Percentiles rank a stretch among this genome's conserved stretches.
Evolutionary conservation across 2,888 invertebrate genomes (phyloP).

Genomic region (Prosopocoilus inquinatus): DNA sequence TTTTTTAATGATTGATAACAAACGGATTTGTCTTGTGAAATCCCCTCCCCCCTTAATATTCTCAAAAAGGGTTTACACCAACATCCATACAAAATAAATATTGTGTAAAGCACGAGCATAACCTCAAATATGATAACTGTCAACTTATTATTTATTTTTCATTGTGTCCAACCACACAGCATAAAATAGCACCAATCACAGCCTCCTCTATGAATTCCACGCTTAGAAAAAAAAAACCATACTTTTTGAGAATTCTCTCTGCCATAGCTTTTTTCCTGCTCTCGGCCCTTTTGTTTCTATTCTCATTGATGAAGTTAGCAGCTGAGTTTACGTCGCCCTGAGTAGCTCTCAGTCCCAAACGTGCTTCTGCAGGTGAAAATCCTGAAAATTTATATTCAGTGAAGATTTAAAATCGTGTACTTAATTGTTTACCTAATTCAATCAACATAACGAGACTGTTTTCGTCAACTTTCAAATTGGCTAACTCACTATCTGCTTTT

Average conservation of each 20-base stretch:
- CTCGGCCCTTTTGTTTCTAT: constrained; percentile 53
- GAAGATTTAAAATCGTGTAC: constrained; percentile 1
- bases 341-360: constrained; percentile 66
- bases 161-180: no score
- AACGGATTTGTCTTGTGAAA: no score
- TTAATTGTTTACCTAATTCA: constrained; percentile 54
- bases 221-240: constrained; percentile 1
- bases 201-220: neutral
- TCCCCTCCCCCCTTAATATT: no score
- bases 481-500: constrained; percentile 65
- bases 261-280: constrained; percentile 54
- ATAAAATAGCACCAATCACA: no score
- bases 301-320: constrained; percentile 63
- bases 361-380: constrained; percentile 65
- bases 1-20: no score
- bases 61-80: no score
- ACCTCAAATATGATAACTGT: no score
- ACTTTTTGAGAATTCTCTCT: constrained; percentile 50
- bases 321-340: constrained; percentile 60
- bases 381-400: constrained; percentile 52
- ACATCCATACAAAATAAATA: no score
- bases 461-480: constrained; percentile 61
- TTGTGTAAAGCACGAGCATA: no score
- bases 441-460: constrained; percentile 54
- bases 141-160: no score